Base-by-base conservation (phyloP, 2,888 invertebrate species). In the Erebia aethiops region DNA sequence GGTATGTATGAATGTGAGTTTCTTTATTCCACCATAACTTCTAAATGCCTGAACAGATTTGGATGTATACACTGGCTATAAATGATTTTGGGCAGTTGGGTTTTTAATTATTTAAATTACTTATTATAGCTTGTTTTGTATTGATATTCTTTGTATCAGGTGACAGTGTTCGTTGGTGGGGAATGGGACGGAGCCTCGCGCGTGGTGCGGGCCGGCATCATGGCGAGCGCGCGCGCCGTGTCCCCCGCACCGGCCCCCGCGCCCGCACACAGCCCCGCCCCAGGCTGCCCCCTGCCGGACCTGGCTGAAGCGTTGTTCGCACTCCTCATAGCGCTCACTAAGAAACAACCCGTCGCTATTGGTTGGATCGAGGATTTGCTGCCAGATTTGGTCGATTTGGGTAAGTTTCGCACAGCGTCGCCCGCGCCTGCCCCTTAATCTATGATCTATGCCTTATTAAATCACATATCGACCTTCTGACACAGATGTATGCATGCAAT, bases 301-400 rank as follows among this genome's bases (percentile, higher is more conserved):
- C 91, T 97, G 26, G 89, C 97, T 57, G 97, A 97, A 80, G 95
- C 94, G 1, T 95, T 97, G 79, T 95, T 96, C 84, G 81, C 89
- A 2, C 86, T 96, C 74, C 88, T 97, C 26, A 92, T 95, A 7
- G 94, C 95, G 70, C 84, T 97, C 71, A 93, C 95, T 65, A 97
- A 95, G 87, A 97, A 96, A 83, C 94, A 94, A 73, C 94, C 95
- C 9, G 86, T 87, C 8, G 86, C 82, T 60, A 66, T 90, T 9
- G 86, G 88, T 73, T 88, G 88, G 86, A 78, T 92, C 2, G 85
- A 87, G 0, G 88, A 88, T 43, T 70, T 87, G 57, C 74, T 92
- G 58, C 78, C 88, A 0, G 84, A 89, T 11, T 79, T 91, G 1
- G 81, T 91, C 0, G 84, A 87, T 2, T 73, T 92, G 60, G 91